Evolutionary conservation across 2,797 vertebrate species (phyloP).

Genomic region (Falco berigora): DNA sequence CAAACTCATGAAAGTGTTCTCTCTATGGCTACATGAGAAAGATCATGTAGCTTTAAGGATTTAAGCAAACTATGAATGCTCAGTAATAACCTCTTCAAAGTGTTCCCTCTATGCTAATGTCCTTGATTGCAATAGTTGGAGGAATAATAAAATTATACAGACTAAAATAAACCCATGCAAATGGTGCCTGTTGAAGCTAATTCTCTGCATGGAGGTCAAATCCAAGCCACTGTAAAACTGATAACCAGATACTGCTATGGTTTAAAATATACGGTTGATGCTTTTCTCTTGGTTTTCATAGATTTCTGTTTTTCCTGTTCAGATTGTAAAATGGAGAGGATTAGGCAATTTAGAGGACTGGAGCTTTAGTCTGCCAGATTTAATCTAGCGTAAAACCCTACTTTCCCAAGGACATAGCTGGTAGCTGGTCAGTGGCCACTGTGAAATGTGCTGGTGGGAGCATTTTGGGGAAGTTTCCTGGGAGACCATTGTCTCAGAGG

Average conservation of each 20-base stretch:
- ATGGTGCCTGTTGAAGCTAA: neutral
- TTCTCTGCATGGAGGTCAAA: neutral
- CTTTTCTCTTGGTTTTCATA: neutral
- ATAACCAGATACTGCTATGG: neutral
- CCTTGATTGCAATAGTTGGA: conserved; percentile 10
- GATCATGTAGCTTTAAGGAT: neutral
- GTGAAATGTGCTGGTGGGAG: neutral
- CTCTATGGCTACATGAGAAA: conserved; percentile 1
- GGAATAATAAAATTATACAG: conserved; percentile 31
- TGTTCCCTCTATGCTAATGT: conserved; percentile 1
- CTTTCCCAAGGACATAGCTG: neutral
- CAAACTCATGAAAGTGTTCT: conserved; percentile 11
- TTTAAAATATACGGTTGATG: neutral
- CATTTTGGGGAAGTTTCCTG: neutral
- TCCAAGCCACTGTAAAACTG: neutral
- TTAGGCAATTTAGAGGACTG: neutral
- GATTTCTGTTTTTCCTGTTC: neutral
- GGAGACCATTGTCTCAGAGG: neutral
- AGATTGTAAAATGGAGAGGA: neutral
- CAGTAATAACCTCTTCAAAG: conserved; percentile 51
- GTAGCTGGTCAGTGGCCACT: neutral
- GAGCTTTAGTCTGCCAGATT: neutral
- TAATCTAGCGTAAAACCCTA: neutral
- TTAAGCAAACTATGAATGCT: conserved; percentile 7
- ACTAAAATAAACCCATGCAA: neutral